phyloP scores from a whole-genome alignment of 2,113 vertebrate genomes.

The Tychaedon coryphoeus region DNA sequence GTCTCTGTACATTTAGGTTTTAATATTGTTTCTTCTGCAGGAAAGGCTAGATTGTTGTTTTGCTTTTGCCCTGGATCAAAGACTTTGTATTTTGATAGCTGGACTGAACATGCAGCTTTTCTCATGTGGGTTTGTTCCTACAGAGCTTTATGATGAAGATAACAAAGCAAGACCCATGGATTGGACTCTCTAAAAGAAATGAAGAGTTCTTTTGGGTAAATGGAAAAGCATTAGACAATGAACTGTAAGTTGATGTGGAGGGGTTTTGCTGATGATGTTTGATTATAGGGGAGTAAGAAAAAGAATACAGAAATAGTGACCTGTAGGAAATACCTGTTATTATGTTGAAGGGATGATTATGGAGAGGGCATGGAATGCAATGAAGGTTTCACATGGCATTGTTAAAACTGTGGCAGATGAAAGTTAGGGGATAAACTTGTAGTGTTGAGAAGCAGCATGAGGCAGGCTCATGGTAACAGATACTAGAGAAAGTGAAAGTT shows the following conservation, averaged over 20 bases:
- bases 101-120: background rate
- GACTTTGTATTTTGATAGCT: background rate
- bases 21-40: background rate
- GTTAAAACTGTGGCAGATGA: background rate
- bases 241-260: slow-evolving; percentile 13
- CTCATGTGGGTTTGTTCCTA: background rate
- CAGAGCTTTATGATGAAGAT: slow-evolving; percentile 54
- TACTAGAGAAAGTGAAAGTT: background rate
- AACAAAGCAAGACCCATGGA: slow-evolving; percentile 57
- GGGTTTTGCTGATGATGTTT: background rate
- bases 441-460: background rate
- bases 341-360: background rate
- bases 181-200: slow-evolving; percentile 30
- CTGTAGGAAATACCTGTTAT: background rate
- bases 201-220: slow-evolving; percentile 49
- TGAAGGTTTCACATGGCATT: background rate
- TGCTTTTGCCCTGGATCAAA: background rate
- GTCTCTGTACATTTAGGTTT: background rate
- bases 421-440: background rate
- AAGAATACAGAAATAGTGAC: background rate
- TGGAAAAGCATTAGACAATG: slow-evolving; percentile 6
- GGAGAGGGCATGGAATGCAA: background rate
- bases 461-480: background rate
- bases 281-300: background rate
- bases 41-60: background rate